Conservation (phyloP, 2,113 vertebrate species). For the Ovis canadensis region DNA sequence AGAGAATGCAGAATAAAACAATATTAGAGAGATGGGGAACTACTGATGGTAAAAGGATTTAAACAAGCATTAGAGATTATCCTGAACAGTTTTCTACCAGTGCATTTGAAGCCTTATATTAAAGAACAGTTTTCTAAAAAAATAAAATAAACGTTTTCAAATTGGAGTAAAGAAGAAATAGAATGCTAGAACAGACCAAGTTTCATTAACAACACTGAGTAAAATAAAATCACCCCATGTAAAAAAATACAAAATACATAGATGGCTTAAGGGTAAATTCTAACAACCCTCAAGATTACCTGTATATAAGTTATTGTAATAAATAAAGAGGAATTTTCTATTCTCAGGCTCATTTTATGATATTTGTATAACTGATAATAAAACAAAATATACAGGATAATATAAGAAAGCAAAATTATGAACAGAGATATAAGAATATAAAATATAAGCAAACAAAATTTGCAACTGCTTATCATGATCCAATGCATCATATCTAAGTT, state of each 20-base stretch:
- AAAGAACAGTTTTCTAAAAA: background rate
- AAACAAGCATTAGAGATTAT: background rate
- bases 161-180: background rate
- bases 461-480: background rate
- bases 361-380: background rate
- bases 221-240: slow-evolving; percentile 3
- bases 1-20: background rate
- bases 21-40: background rate
- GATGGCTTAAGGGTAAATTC: background rate
- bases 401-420: background rate
- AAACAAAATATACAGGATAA: background rate
- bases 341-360: background rate
- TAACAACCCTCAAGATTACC: background rate
- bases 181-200: background rate
- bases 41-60: background rate
- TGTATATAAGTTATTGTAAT: background rate
- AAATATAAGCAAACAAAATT: slow-evolving; percentile 5
- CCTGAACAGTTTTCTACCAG: background rate
- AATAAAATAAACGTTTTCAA: background rate
- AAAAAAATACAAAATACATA: background rate
- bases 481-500: background rate
- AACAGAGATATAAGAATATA: background rate
- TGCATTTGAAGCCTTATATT: background rate
- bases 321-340: background rate
- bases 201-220: background rate